Evolutionary conservation across 2,888 invertebrate species (phyloP).

Genomic region (Tanaodytes sp.): DNA sequence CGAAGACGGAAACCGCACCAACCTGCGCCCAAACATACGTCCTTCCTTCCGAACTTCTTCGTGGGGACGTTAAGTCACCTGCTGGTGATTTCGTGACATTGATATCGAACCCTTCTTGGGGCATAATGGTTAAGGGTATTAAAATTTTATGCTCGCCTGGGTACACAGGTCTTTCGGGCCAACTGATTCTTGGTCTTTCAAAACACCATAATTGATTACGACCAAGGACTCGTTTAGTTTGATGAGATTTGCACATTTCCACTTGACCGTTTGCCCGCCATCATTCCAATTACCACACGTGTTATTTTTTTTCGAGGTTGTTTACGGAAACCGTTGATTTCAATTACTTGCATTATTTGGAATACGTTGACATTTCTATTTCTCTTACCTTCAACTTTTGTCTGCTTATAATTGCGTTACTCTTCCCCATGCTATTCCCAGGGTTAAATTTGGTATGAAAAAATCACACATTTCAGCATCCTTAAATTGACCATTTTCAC

Average conservation of each 20-base stretch:
- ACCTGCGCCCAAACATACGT: conserved; percentile 15
- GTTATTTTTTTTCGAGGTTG: no score
- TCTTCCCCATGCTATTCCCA: no score
- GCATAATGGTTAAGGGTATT: conserved; percentile 38
- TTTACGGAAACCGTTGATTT: no score
- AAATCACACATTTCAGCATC: no score
- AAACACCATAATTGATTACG: not conserved
- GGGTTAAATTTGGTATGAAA: no score
- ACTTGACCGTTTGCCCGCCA: no score
- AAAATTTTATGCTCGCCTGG: conserved; percentile 46
- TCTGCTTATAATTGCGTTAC: no score
- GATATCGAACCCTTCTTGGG: conserved; percentile 40
- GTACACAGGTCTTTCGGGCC: conserved; percentile 33
- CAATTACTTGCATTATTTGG: no score
- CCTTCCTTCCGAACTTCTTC: conserved; percentile 31
- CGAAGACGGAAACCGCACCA: not conserved
- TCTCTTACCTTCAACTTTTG: no score
- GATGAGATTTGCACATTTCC: conserved; percentile 14
- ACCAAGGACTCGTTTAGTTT: conserved; percentile 16
- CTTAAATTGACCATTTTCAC: no score
- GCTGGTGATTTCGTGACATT: conserved; percentile 48
- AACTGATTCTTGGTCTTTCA: conserved; percentile 38
- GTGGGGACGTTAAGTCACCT: conserved; percentile 44
- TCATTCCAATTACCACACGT: no score
- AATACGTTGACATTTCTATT: no score